Base-by-base conservation (phyloP, 2,797 vertebrate genomes). In the Syncerus caffer region DNA sequence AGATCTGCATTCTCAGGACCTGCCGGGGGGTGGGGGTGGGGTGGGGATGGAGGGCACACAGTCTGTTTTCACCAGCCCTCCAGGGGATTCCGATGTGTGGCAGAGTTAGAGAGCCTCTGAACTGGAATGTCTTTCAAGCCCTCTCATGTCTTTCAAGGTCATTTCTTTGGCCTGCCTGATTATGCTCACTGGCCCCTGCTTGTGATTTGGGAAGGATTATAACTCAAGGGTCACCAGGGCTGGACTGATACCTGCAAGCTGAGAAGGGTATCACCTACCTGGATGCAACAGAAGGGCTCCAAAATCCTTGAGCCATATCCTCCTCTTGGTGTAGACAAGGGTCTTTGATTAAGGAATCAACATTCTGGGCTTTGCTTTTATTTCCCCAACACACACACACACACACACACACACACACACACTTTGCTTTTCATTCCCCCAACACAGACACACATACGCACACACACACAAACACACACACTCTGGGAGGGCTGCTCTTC, bases 1-100 rank as follows among this genome's bases (percentile, higher is more conserved):
- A 29, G 13, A 14, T 3, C 11, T 38, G 58, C 29, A 21, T 57
- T 53, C 76, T 78, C 31, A 34, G 50, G 19, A n/a, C 31, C 50
- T 13, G 17, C 47, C 0, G 1, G 16, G 23, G 23, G 7, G 14
- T 47, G 42, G 14, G 12, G 0, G 1, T 42, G 71, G 47, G 31
- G 0, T 50, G 11, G 78, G 42, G 9, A 10, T 23, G 45, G 55
- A 67, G 29, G 67, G 23, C 6, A 51, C 27, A 1, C 14, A 50
- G 1, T 11, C n/a, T 14, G 7, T 62, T 25, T 50, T 80, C 51
- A 29, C 27, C 9, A 16, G 27, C 21, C n/a, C 34, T 21, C n/a
- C 10, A 3, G 23, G n/a, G 10, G 14, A 34, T 74, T 94, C 58
- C 2, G 25, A 84, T 5, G n/a, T 64, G 50, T 9, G 27, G 17